Evolutionary conservation across 1,140 invertebrate species (phyloP).

Genomic region (Drosophila biarmipes): DNA sequence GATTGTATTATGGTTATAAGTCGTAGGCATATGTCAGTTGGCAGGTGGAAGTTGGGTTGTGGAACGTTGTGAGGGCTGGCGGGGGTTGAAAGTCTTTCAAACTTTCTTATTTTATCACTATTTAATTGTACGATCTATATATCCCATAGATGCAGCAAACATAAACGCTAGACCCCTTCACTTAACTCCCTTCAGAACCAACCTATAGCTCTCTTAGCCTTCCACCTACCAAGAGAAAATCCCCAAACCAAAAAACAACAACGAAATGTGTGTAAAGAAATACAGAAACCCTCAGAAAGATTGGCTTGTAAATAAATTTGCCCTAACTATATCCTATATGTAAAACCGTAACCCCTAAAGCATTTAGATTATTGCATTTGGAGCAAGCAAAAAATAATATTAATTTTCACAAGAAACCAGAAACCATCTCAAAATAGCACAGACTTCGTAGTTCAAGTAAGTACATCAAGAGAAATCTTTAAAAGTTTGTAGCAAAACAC

Average conservation of each 20-base stretch:
- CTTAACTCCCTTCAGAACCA: not conserved
- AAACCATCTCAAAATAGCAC: conserved; percentile 39
- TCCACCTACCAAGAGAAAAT: conserved; percentile 16
- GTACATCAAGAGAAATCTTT: conserved; percentile 19
- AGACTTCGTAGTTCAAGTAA: conserved; percentile 54
- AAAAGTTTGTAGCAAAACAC: conserved; percentile 52
- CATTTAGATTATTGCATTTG: conserved; percentile 57
- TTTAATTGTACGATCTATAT: not conserved
- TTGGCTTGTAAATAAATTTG: conserved; percentile 76
- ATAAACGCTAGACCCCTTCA: conserved; percentile 4
- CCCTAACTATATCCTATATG: conserved; percentile 35
- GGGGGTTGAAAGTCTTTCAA: not conserved
- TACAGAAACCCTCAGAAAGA: conserved; percentile 31
- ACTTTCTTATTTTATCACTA: not conserved
- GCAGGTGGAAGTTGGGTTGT: conserved; percentile 28
- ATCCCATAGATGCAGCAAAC: not conserved
- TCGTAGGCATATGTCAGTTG: conserved; percentile 16
- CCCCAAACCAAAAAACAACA: conserved; percentile 33
- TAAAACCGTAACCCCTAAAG: conserved; percentile 50
- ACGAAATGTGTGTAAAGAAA: conserved; percentile 59
- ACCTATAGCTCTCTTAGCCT: conserved; percentile 19
- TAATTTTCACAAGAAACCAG: conserved; percentile 15
- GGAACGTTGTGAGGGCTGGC: conserved; percentile 8
- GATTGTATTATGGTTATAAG: not conserved
- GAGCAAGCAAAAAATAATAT: conserved; percentile 40